Base-by-base conservation (phyloP, 2,113 vertebrate species). In the Orthonyx spaldingii region DNA sequence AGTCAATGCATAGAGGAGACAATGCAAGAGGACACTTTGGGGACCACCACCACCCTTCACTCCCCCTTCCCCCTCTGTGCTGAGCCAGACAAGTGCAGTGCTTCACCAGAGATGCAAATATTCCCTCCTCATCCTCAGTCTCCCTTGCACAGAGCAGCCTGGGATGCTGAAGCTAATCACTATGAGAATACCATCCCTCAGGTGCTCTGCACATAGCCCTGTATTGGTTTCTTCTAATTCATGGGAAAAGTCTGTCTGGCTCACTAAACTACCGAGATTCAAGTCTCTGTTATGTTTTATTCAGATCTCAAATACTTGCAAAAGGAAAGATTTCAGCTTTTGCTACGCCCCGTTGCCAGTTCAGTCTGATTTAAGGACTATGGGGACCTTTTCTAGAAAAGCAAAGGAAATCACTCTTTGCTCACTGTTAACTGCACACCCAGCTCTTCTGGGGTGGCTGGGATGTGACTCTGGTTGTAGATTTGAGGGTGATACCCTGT, bases 291-390 rank as follows among this genome's bases (percentile, higher is more conserved):
- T 90, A 95, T 96, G 93, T 94, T 96, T 97, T 95, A 96, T 94
- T 95, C 93, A 96, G 76, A 94, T 59, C 76, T 92, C 93, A 93
- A 96, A 96, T 87, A 92, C 92, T 97, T 95, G 86, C 79, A 83
- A 66, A 88, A 78, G 92, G 64, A 87, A 95, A 21, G 59, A 81
- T 33, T 81, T 72, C 72, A 75, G 76, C 86, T 75, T 84, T 81
- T 0, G 0, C 89, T 79, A 76, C 82, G 81, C 82, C 93, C 70
- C 0, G 3, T 16, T 90, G 79, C 90, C 79, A 86, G 68, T 66
- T 95, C 89, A 84, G 83, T 78, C 92, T 96, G 96, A 92, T 95
- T 95, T 92, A 93, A 78, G 37, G 83, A 46, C 83, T 90, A 2
- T 23, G 1, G 69, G 83, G 90, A 92, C 69, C 90, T 78, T 52